Evolutionary conservation across 2,797 vertebrate species (phyloP).

Genomic region (Sebastolobus alascanus): DNA sequence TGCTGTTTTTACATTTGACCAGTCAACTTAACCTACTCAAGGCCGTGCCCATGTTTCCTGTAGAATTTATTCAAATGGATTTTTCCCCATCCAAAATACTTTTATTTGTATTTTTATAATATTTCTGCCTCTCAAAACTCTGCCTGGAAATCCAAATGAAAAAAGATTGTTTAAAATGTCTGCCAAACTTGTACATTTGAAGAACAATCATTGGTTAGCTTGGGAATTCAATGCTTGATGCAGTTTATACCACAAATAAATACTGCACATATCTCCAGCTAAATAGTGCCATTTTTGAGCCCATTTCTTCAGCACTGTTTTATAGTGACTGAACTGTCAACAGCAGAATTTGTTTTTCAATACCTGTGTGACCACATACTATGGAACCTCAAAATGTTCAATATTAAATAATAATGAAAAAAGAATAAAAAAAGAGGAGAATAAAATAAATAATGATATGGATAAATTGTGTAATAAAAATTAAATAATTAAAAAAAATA

Average conservation of each 20-base stretch:
- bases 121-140: neutral
- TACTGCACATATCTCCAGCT: neutral
- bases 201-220: neutral
- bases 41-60: neutral
- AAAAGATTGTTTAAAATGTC: neutral
- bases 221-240: neutral
- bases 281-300: neutral
- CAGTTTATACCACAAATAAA: conserved; percentile 5
- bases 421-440: neutral
- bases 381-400: neutral
- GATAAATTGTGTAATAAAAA: neutral
- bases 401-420: neutral
- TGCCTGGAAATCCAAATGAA: neutral
- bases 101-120: neutral
- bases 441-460: neutral
- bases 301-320: neutral
- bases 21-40: neutral
- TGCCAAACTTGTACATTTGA: conserved; percentile 8
- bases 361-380: neutral
- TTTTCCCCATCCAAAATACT: neutral
- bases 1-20: conserved; percentile 6
- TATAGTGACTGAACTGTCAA: neutral
- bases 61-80: neutral
- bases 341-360: neutral
- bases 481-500: neutral